Evolutionary conservation across 2,113 vertebrate genomes (phyloP).

Genomic region (Psammodynastes pulverulentus): DNA sequence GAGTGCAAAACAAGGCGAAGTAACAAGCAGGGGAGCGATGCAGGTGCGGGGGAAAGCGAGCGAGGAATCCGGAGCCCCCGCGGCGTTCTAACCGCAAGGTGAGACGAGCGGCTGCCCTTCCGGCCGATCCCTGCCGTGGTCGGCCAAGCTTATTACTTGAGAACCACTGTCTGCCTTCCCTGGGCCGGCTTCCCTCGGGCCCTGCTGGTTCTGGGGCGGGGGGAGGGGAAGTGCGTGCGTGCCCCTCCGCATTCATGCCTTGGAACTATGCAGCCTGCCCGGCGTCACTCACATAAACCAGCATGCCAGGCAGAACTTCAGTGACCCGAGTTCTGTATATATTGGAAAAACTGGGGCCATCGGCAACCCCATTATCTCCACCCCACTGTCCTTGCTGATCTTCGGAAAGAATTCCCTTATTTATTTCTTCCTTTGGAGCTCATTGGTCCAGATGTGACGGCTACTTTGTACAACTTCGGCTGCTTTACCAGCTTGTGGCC

Average conservation of each 20-base stretch:
- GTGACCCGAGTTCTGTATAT: not conserved
- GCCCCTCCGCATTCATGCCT: not conserved
- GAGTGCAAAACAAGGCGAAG: not conserved
- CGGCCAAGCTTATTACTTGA: not conserved
- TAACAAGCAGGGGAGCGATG: slow-evolving; percentile 1
- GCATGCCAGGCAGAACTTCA: not conserved
- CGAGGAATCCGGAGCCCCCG: not conserved
- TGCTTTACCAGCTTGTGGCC: not conserved
- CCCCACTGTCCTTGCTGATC: not conserved
- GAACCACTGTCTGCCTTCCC: not conserved
- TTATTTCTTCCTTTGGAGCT: not conserved
- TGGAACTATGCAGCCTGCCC: not conserved
- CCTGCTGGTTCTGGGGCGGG: not conserved
- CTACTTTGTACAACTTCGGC: not conserved
- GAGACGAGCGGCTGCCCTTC: not conserved
- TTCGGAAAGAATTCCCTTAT: no score
- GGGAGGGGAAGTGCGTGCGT: not conserved
- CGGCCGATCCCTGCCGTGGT: not conserved
- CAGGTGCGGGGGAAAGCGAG: slow-evolving; percentile 18
- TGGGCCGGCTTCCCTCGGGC: no score
- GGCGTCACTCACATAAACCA: not conserved
- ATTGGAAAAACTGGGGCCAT: no score
- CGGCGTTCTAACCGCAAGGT: slow-evolving; percentile 26
- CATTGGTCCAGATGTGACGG: not conserved
- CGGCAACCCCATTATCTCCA: not conserved